These are phyloP conservation scores for Camelus dromedarius DNA, from an alignment of 2,113 vertebrate species.

Conservation along the genomic window DNA sequence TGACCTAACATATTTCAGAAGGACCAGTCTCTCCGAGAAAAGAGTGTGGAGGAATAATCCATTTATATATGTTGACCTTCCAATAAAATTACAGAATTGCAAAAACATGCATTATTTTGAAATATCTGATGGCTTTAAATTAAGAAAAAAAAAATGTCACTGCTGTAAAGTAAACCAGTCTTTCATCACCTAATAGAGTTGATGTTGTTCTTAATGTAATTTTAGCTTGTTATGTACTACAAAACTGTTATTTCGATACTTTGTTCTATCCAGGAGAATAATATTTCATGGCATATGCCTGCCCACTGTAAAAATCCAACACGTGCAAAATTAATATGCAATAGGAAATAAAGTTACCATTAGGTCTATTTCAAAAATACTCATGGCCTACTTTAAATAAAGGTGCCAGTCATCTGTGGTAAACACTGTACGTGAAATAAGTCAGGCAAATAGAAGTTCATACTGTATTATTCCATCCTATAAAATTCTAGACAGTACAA, in stretches of 20 bases:
- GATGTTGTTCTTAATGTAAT: not conserved
- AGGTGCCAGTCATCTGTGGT: not conserved
- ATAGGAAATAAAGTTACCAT: not conserved
- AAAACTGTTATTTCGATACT: not conserved
- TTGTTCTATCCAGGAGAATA: not conserved
- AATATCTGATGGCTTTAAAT: not conserved
- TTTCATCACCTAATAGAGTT: not conserved
- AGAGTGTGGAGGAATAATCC: rapidly evolving
- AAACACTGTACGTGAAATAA: not conserved
- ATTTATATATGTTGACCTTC: not conserved
- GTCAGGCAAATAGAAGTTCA: not conserved
- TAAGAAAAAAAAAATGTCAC: not conserved
- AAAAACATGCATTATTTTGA: not conserved
- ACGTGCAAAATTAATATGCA: not conserved
- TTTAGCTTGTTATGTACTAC: not conserved
- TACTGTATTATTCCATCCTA: not conserved
- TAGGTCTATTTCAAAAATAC: not conserved
- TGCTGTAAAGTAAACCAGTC: not conserved
- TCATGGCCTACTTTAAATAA: not conserved
- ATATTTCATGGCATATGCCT: not conserved
- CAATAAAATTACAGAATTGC: not conserved
- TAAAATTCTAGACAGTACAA: not conserved
- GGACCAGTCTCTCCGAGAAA: rapidly evolving
- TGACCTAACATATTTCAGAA: not conserved
- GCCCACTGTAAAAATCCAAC: not conserved